Conservation (phyloP, 2,797 vertebrate genomes). For the Muraenolepis orangiensis region DNA sequence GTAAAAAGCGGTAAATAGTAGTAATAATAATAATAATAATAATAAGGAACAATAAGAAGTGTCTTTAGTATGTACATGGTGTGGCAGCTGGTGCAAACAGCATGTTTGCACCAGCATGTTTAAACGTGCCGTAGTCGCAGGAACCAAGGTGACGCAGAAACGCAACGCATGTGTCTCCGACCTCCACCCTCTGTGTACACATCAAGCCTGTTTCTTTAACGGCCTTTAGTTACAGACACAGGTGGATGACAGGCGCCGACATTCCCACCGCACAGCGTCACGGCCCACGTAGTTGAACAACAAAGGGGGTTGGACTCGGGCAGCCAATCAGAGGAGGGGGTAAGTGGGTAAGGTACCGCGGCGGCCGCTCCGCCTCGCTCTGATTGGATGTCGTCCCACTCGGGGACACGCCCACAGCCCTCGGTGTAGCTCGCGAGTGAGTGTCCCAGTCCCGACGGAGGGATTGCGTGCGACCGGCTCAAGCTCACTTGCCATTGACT, state of each 20-base stretch:
- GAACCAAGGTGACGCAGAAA: too few relatives aligned
- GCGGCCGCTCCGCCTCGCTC: slow-evolving; percentile 15
- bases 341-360: slow-evolving; percentile 22
- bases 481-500: too few relatives aligned
- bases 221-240: not conserved
- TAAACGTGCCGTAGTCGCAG: too few relatives aligned
- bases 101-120: too few relatives aligned
- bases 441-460: slow-evolving; percentile 22
- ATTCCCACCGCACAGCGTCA: slow-evolving; percentile 24
- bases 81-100: too few relatives aligned
- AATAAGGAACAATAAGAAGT: too few relatives aligned
- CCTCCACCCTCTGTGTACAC: too few relatives aligned
- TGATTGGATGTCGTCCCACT: slow-evolving; percentile 51
- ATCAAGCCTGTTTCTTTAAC: not conserved
- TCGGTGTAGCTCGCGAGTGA: not conserved
- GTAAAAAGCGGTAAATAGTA: too few relatives aligned
- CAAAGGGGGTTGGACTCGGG: rapidly evolving
- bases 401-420: slow-evolving; percentile 5
- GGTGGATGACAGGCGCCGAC: not conserved
- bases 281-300: slow-evolving; percentile 18
- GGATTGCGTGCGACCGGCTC: not conserved
- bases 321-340: slow-evolving; percentile 43
- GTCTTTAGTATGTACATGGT: too few relatives aligned
- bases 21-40: too few relatives aligned
- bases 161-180: too few relatives aligned